Evolutionary conservation across 2,888 invertebrate species (phyloP), one percentile per base, ranked within the genome.

Genomic region (Campaea margaritaria): DNA sequence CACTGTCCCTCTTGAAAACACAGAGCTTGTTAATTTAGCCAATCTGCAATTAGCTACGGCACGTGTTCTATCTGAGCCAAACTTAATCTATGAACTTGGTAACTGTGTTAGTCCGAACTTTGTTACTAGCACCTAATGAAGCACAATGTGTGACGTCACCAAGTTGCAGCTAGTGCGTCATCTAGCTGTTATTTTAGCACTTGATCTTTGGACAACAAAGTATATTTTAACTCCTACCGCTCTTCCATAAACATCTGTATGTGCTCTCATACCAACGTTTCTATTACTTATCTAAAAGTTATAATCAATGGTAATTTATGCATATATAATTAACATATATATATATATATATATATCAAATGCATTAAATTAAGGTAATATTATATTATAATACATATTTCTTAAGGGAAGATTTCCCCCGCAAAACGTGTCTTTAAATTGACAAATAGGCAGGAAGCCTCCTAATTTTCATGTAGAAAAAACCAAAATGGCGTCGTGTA

Each of bases 381-480:
- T n/a, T n/a, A n/a, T n/a, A n/a, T n/a, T n/a, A n/a, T n/a, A n/a
- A n/a, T 21, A 21, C 2, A 21, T 21, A 21, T 21, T 21, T 21
- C 21, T 21, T 21, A 21, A 60, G 69, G 68, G 58, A 68, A 67
- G 62, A 54, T 59, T 67, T 67, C 70, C 73, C 69, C 69, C 70
- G 61, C 65, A 69, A 70, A 75, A 66, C 70, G 75, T 76, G 75
- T 78, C 78, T 72, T 74, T 71, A 73, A 78, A 78, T 62, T 69
- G 64, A 65, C 65, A 65, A 67, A 62, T 71, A 78, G 78, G 72
- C 54, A 47, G 76, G 73, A 51, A 56, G 39, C 72, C 66, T 70
- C 75, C 77, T 80, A 85, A 85, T 85, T 85, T 85, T 79, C 78
- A 79, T 82, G 83, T 81, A 78, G 78, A 76, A 79, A 81, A 78